phyloP scores from a whole-genome alignment of 2,113 vertebrate species.

The Saccopteryx bilineata region DNA sequence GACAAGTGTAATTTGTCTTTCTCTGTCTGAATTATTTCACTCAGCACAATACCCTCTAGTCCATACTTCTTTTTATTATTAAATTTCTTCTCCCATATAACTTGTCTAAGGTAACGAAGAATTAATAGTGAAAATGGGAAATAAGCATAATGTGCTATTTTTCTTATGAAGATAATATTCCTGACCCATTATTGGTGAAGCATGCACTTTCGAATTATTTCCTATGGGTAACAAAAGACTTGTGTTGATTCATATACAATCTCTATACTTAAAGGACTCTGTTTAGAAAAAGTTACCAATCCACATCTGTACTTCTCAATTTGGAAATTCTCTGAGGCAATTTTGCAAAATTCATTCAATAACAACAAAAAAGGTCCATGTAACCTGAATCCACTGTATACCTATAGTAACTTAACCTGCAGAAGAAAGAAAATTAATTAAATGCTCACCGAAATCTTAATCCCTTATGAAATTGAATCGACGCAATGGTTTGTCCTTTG shows the following conservation, averaged over 20 bases:
- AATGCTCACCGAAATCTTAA: constrained; percentile 69
- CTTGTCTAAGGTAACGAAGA: constrained; percentile 61
- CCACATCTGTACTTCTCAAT: constrained; percentile 58
- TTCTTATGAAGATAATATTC: constrained; percentile 23
- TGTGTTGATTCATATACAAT: not conserved
- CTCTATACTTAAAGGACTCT: not conserved
- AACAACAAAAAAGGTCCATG: not conserved
- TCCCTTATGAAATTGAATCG: constrained; percentile 61
- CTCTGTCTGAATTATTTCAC: not conserved
- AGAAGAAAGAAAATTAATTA: constrained; percentile 78
- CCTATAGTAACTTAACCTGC: constrained; percentile 46
- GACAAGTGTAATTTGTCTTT: not conserved
- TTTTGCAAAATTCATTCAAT: constrained; percentile 64
- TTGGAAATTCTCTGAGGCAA: constrained; percentile 71
- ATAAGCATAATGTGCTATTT: not conserved
- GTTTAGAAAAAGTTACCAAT: constrained; percentile 39
- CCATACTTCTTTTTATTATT: constrained; percentile 36
- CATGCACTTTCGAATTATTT: constrained; percentile 40
- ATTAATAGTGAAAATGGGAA: constrained; percentile 60
- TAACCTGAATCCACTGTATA: constrained; percentile 53
- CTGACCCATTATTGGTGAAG: not conserved
- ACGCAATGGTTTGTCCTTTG: constrained; percentile 65
- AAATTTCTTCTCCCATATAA: constrained; percentile 45
- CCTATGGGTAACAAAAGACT: not conserved
- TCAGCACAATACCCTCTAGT: not conserved